phyloP scores from a whole-genome alignment of 2,888 invertebrate species.

The Drosophila niveifrons region DNA sequence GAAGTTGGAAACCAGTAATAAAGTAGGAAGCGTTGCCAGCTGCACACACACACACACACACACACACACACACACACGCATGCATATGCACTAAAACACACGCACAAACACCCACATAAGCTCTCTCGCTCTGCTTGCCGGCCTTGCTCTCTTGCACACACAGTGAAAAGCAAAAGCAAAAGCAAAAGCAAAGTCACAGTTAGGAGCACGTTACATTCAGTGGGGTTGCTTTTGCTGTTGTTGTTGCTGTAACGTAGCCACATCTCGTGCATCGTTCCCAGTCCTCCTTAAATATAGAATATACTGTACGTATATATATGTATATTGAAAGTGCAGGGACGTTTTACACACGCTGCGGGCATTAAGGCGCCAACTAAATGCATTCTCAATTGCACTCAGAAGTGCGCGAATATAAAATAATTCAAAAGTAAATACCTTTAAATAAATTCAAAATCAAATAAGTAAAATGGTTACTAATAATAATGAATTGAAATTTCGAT shows the following conservation, averaged over 20 bases:
- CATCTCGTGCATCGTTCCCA: conserved; percentile 21
- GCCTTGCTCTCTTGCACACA: conserved; percentile 15
- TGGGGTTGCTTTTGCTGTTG: conserved; percentile 33
- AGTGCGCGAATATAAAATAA: too few relatives aligned
- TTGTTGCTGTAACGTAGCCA: conserved; percentile 45
- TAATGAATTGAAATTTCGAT: too few relatives aligned
- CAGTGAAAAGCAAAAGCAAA: neutral
- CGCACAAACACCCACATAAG: conserved; percentile 36
- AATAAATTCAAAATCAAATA: too few relatives aligned
- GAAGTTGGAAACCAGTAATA: conserved; percentile 76
- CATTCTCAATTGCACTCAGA: neutral
- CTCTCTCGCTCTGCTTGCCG: conserved; percentile 32
- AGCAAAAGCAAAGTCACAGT: neutral
- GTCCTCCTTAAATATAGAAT: neutral
- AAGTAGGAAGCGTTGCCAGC: conserved; percentile 75
- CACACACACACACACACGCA: conserved; percentile 34
- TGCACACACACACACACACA: conserved; percentile 49
- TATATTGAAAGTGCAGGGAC: conserved; percentile 38
- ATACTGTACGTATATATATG: neutral
- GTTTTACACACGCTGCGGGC: conserved; percentile 23
- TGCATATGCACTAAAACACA: neutral
- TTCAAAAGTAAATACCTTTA: too few relatives aligned
- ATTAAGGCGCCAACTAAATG: neutral
- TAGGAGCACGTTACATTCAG: conserved; percentile 40
- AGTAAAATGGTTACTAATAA: too few relatives aligned